Base-by-base conservation (phyloP, 2,113 vertebrate genomes). In the Pluvianellus socialis region DNA sequence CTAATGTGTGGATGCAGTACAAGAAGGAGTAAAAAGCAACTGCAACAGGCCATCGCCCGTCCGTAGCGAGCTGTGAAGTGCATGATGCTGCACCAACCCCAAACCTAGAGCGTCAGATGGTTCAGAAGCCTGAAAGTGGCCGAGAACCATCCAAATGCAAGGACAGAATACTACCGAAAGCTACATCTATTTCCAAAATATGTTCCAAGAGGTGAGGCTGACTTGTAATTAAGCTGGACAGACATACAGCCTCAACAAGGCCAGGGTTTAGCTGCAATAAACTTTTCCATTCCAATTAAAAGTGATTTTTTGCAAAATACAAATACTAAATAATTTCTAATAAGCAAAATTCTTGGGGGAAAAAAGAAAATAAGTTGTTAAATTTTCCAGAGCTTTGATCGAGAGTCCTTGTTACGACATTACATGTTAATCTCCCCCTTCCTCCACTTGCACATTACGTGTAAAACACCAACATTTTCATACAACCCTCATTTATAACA, bases 401-500 rank as follows among this genome's bases (percentile, higher is more conserved):
- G 40, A n/a, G 32, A 33, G 14, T 53, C 53, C 33, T 76, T 30
- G 24, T 16, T 61, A 12, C 8, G n/a, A 10, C 40, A 12, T 17
- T 28, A 16, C 2, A 0, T 14, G 14, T 32, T 23, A 13, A 23
- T 47, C 40, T 14, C 30, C n/a, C 6, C 8, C 23, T 35, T 56
- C 23, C 35, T 73, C 18, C 14, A 1, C 27, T 71, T 30, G 9
- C 50, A 15, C 2, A 1, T 13, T 3, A 9, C 4, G 0, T 4
- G 24, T 32, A 9, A 81, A 84, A 71, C 26, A 17, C 14, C 30
- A 32, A 32, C 7, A 14, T 63, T 92, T 72, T 53, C n/a, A 38
- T 13, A 8, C 10, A 14, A 42, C 35, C n/a, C 16, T 8, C 4
- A 65, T 63, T 35, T 68, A 13, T 22, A 23, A 13, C 10, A 2